Evolutionary conservation across 2,888 invertebrate genomes (phyloP), one percentile per base, ranked within the genome.

Genomic region (Clanis bilineata): DNA sequence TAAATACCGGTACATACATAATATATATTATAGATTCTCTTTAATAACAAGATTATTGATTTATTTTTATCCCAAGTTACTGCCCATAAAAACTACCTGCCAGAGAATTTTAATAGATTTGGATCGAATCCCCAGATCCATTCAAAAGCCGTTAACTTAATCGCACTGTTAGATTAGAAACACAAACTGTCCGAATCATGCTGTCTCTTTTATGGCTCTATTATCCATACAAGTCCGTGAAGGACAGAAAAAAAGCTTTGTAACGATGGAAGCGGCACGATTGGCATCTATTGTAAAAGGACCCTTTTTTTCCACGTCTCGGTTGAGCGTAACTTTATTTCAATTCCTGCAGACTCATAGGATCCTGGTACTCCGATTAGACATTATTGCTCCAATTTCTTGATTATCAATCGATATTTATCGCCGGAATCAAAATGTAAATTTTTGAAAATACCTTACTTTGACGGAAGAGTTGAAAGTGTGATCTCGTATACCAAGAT

Each of bases 331-430:
- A 70, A 70, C 64, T 67, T 62, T 63, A 67, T 72, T 73, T 69
- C 69, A 75, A 71, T 73, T 77, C 73, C 74, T 78, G 64, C 64
- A 64, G 59, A 63, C 64, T 74, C 71, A 82, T 88, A 80, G 47
- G 62, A 59, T 63, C 87, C 86, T 88, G 69, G 86, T 89, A 82
- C 64, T 62, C 55, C 65, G 83, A 71, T 78, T 77, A 76, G 75
- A 73, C 60, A 57, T 67, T 66, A 69, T 62, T 69, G 65, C 65
- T 66, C 55, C 47, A 38, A 55, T 15, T 58, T 59, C 56, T 15
- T 32, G n/a, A 56, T 54, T 38, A 18, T 38, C n/a, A 23, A 28
- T 58, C 28, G 7, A 28, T 5, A 41, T 18, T 62, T n/a, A 39
- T 15, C 32, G 32, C n/a, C n/a, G n/a, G n/a, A n/a, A 51, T 47